These are phyloP conservation scores for Melanargia galathea DNA, from an alignment of 2,888 invertebrate genomes.

Conservation along the genomic window DNA sequence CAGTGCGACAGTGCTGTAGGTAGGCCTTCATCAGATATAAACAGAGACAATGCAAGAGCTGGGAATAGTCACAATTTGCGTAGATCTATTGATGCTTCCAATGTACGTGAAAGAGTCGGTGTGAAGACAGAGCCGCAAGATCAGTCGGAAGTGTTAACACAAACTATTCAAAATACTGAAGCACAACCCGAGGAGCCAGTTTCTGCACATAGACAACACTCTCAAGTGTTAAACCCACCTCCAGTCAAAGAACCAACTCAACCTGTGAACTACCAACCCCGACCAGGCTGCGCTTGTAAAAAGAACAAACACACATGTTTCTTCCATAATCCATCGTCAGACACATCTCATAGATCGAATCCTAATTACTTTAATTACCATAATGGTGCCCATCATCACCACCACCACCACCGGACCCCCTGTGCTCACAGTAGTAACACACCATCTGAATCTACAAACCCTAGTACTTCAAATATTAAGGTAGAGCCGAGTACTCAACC, in stretches of 20 bases:
- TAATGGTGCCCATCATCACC: constrained; percentile 51
- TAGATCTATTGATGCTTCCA: background rate
- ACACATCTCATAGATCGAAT: constrained; percentile 40
- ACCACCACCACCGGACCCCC: constrained; percentile 49
- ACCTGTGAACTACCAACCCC: constrained; percentile 25
- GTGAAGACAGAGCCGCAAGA: constrained; percentile 63
- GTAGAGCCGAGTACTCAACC: constrained; percentile 56
- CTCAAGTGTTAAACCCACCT: background rate
- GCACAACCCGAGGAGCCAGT: constrained; percentile 26
- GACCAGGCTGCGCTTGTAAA: constrained; percentile 42
- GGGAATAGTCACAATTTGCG: constrained; percentile 15
- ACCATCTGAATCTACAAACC: constrained; percentile 29
- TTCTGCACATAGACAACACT: constrained; percentile 10
- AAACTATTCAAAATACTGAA: constrained; percentile 36
- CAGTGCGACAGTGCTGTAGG: constrained; percentile 54
- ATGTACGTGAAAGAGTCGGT: constrained; percentile 42
- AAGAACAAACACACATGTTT: constrained; percentile 34
- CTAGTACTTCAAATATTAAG: constrained; percentile 54
- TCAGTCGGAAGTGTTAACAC: constrained; percentile 48
- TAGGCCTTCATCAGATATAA: constrained; percentile 4
- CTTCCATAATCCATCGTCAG: constrained; percentile 42
- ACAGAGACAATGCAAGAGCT: constrained; percentile 13
- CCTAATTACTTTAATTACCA: constrained; percentile 49
- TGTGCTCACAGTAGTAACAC: constrained; percentile 42
- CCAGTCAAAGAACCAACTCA: constrained; percentile 15